A percentile compares a stretch with the other conserved stretches of the same genome.
Conservation (phyloP, 2,113 vertebrate species). For the Echinops telfairi region DNA sequence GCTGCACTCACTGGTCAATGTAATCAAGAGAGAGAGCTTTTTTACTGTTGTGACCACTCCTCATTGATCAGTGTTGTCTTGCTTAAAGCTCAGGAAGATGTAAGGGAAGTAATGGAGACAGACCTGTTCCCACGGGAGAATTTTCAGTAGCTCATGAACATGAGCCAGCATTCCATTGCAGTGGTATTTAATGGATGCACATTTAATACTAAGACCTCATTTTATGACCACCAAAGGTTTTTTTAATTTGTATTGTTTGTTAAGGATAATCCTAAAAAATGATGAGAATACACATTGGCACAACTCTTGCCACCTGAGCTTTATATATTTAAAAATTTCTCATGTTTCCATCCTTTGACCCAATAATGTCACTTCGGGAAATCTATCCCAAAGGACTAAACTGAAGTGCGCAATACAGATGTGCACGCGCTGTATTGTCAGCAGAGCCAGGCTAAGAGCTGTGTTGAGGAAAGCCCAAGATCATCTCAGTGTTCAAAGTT, state of each 20-base stretch:
- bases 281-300: not conserved
- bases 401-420: not conserved
- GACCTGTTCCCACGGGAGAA: not conserved
- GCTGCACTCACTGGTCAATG: rapidly evolving
- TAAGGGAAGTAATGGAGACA: too few relatives aligned
- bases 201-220: not conserved
- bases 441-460: not conserved
- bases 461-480: not conserved
- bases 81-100: not conserved
- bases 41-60: not conserved
- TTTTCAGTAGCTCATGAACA: rapidly evolving
- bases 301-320: not conserved
- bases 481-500: not conserved
- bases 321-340: not conserved
- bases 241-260: not conserved
- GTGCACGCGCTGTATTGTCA: not conserved
- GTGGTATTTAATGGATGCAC: not conserved
- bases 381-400: not conserved
- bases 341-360: not conserved
- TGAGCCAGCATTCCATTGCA: rapidly evolving
- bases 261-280: not conserved
- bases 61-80: rapidly evolving
- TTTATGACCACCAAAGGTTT: not conserved
- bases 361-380: not conserved
- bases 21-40: not conserved